Evolutionary conservation across 1,140 invertebrate genomes (phyloP).

Genomic region (Achroia grisella): DNA sequence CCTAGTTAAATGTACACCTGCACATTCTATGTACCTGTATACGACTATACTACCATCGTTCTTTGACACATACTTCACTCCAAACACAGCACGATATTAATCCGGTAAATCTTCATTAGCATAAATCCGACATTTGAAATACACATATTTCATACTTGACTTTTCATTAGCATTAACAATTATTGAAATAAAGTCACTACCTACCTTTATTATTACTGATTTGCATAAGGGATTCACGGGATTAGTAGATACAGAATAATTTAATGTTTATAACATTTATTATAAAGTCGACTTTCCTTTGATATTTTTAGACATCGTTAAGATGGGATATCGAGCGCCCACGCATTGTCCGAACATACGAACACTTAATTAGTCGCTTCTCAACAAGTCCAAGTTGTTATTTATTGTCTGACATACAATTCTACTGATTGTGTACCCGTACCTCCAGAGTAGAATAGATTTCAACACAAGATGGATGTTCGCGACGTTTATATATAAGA

Average conservation of each 20-base stretch:
- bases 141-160: conserved; percentile 28
- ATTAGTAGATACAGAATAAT: too few species aligned
- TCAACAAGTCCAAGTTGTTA: conserved; percentile 41
- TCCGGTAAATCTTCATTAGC: conserved; percentile 3
- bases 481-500: not conserved
- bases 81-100: not conserved
- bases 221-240: conserved; percentile 25
- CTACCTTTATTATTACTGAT: conserved; percentile 25
- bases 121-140: conserved; percentile 4
- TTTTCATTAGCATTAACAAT: conserved; percentile 50
- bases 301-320: conserved; percentile 18
- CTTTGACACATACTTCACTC: not conserved
- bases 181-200: conserved; percentile 35
- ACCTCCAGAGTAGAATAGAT: conserved; percentile 19
- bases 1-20: too few species aligned
- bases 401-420: conserved; percentile 49
- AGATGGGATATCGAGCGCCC: conserved; percentile 27
- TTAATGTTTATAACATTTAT: not conserved
- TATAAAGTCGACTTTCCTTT: conserved; percentile 12
- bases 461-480: conserved; percentile 31
- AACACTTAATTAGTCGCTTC: conserved; percentile 61
- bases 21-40: too few species aligned
- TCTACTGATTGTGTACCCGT: conserved; percentile 38
- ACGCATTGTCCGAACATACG: conserved; percentile 41
- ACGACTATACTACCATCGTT: too few species aligned